These are phyloP conservation scores for Muschampia staudingeri DNA, from an alignment of 2,888 invertebrate species.

Conservation along the genomic window DNA sequence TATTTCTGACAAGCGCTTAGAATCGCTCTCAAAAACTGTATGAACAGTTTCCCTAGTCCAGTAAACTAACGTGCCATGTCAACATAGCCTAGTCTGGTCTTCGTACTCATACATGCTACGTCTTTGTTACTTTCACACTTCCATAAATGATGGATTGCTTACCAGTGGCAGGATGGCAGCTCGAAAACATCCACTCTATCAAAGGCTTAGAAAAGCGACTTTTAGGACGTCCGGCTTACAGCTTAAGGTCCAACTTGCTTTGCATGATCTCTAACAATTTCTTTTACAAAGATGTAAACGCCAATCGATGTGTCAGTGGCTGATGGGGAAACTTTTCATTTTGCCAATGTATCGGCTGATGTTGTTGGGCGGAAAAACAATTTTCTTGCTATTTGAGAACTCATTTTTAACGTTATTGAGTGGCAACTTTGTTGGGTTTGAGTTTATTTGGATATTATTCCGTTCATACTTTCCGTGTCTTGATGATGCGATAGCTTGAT, in stretches of 20 bases:
- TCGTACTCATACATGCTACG: constrained; percentile 53
- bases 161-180: constrained; percentile 83
- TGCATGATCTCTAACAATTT: constrained; percentile 82
- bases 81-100: constrained; percentile 56
- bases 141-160: constrained; percentile 86
- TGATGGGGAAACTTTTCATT: constrained; percentile 90
- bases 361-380: constrained; percentile 84
- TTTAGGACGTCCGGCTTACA: constrained; percentile 72
- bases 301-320: constrained; percentile 89
- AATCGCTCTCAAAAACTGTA: background rate
- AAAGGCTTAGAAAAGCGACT: constrained; percentile 74
- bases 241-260: constrained; percentile 81
- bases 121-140: constrained; percentile 82
- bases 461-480: constrained; percentile 71
- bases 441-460: constrained; percentile 75
- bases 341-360: constrained; percentile 82
- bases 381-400: constrained; percentile 85
- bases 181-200: constrained; percentile 79
- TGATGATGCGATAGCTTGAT: constrained; percentile 71
- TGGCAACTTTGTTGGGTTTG: constrained; percentile 76
- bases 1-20: constrained; percentile 67
- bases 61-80: constrained; percentile 67
- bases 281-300: constrained; percentile 88
- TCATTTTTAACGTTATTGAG: constrained; percentile 89
- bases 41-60: constrained; percentile 11